phyloP scores from a whole-genome alignment of 2,888 invertebrate genomes.

The Tyria jacobaeae region DNA sequence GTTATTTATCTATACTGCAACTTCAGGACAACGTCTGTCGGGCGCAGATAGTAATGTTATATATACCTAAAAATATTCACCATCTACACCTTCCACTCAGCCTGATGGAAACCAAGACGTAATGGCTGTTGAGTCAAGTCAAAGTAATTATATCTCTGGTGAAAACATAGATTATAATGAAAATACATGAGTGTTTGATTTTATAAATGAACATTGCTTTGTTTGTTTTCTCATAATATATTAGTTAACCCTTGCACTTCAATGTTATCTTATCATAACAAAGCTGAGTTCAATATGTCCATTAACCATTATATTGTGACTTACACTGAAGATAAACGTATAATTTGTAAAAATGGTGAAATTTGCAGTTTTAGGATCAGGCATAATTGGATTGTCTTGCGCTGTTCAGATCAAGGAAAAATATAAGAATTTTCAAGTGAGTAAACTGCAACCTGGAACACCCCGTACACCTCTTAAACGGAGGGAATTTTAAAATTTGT shows the following conservation, averaged over 20 bases:
- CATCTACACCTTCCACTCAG: too few relatives aligned
- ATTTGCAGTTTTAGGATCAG: conserved; percentile 91
- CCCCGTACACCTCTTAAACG: background rate
- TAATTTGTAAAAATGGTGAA: conserved; percentile 55
- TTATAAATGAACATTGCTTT: too few relatives aligned
- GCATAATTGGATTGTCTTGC: conserved; percentile 90
- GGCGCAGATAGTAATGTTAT: too few relatives aligned
- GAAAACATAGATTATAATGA: too few relatives aligned
- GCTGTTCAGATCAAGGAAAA: conserved; percentile 89
- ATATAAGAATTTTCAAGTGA: conserved; percentile 76
- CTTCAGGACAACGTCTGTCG: too few relatives aligned
- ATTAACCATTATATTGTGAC: background rate
- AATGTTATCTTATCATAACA: background rate
- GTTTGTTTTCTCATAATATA: background rate
- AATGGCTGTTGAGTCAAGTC: too few relatives aligned
- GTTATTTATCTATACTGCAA: too few relatives aligned
- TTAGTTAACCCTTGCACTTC: conserved; percentile 7
- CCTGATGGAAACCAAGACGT: too few relatives aligned
- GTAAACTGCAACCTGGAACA: conserved; percentile 26
- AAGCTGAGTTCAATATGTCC: background rate
- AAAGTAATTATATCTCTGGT: too few relatives aligned
- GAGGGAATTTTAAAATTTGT: too few relatives aligned
- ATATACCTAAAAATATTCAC: too few relatives aligned
- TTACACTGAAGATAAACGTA: background rate
- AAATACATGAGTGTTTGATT: too few relatives aligned